Percentiles rank a stretch among this genome's conserved stretches.
These are phyloP conservation scores for Mystacides longicornis DNA, from an alignment of 2,888 invertebrate species.

Conservation along the genomic window DNA sequence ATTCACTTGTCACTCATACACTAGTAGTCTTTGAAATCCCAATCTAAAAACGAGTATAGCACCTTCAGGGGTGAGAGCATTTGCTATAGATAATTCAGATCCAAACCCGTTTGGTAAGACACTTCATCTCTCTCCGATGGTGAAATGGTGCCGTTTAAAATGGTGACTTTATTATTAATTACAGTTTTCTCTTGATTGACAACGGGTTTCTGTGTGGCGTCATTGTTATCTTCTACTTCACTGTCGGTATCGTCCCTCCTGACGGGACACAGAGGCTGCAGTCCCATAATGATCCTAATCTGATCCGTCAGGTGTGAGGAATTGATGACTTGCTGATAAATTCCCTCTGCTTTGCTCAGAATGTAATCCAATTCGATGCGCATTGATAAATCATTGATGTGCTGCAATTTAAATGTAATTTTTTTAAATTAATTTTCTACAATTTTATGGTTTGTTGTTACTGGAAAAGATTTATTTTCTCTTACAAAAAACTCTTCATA, in stretches of 20 bases:
- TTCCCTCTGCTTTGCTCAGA: conserved; percentile 83
- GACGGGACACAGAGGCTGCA: conserved; percentile 35
- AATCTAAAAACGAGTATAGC: no score
- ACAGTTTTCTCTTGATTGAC: conserved; percentile 16
- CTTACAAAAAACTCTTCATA: no score
- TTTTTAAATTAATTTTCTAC: no score
- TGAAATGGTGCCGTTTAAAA: conserved; percentile 26
- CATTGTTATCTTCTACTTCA: conserved; percentile 1
- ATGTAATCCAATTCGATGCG: conserved; percentile 76
- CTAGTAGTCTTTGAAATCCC: no score
- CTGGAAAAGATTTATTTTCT: no score
- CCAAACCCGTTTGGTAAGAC: conserved; percentile 51
- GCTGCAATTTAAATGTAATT: no score
- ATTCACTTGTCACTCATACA: no score
- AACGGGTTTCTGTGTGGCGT: neutral
- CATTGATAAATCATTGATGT: conserved; percentile 90
- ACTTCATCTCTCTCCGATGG: conserved; percentile 46
- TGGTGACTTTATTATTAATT: conserved; percentile 28
- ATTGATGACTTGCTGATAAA: conserved; percentile 78
- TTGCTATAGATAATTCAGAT: conserved; percentile 45
- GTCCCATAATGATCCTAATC: conserved; percentile 64
- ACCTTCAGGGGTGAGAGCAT: no score
- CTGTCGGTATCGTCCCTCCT: conserved; percentile 6
- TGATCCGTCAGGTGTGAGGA: conserved; percentile 64
- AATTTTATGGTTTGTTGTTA: no score